These are phyloP conservation scores for Crossocerus cetratus DNA, from an alignment of 2,888 invertebrate genomes.

Conservation along the genomic window DNA sequence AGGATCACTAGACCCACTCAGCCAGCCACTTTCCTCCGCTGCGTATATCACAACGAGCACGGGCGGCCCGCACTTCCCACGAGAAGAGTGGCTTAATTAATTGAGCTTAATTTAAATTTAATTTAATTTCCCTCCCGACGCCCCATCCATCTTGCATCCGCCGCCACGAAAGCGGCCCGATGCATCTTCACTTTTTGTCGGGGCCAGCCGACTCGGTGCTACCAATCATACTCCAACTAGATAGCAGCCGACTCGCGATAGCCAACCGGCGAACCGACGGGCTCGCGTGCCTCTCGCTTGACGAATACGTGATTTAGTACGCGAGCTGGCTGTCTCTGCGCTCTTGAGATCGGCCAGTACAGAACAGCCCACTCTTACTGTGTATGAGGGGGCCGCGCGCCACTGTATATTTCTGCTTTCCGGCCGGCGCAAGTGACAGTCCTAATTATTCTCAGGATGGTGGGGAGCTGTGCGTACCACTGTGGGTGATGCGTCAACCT, in stretches of 20 bases:
- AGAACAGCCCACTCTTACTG: too few species aligned
- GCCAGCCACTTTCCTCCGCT: constrained; percentile 22
- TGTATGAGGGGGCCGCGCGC: too few species aligned
- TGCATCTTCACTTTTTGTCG: too few species aligned
- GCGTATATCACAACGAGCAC: constrained; percentile 59
- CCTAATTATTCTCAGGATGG: constrained; percentile 13
- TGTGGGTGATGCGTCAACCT: too few species aligned
- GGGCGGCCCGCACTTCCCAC: constrained; percentile 65
- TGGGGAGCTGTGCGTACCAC: background rate
- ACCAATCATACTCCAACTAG: too few species aligned
- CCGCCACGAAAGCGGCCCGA: too few species aligned
- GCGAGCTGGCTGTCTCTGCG: too few species aligned
- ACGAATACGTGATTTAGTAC: too few species aligned
- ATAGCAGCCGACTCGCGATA: background rate
- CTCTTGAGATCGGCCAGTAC: too few species aligned
- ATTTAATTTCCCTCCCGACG: constrained; percentile 63
- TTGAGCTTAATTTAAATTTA: constrained; percentile 73
- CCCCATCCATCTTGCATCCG: constrained; percentile 7
- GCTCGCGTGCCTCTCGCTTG: too few species aligned
- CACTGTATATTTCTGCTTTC: constrained; percentile 15
- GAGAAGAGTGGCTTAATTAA: constrained; percentile 68
- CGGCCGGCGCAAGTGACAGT: background rate
- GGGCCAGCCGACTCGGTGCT: too few species aligned
- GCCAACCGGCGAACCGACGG: too few species aligned
- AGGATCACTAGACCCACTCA: constrained; percentile 56